Conservation (phyloP, 2,888 invertebrate genomes). For the Pycnomerus fuliginosus region DNA sequence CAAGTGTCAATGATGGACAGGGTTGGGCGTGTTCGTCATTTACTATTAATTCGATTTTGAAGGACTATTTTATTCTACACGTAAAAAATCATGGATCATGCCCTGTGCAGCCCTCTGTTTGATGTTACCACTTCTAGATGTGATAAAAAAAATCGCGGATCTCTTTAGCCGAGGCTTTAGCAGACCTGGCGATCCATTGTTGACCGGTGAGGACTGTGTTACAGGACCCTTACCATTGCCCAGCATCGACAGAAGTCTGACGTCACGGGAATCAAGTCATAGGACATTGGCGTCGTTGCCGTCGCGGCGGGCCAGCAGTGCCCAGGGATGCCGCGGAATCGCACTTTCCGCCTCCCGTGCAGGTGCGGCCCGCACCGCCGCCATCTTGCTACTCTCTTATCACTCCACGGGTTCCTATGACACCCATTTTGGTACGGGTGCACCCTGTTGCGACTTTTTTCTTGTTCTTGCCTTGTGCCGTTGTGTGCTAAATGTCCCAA, state of each 20-base stretch:
- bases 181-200: no score
- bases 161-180: no score
- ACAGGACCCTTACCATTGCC: conserved; percentile 57
- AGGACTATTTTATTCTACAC: no score
- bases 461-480: conserved; percentile 9
- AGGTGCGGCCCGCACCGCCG: conserved; percentile 92
- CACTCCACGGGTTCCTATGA: conserved; percentile 50
- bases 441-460: conserved; percentile 7
- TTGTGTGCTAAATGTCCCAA: conserved; percentile 1
- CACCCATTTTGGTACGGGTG: conserved; percentile 26
- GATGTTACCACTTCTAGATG: no score
- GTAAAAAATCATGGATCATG: no score
- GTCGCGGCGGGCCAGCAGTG: conserved; percentile 59
- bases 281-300: conserved; percentile 55
- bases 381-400: conserved; percentile 93
- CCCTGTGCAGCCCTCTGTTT: no score
- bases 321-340: conserved; percentile 64
- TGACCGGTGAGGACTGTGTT: conserved; percentile 29
- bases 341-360: conserved; percentile 79
- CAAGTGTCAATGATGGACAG: no score
- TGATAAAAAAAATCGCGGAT: no score
- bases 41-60: no score
- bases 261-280: conserved; percentile 54
- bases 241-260: conserved; percentile 54
- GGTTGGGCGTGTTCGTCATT: no score